A percentile compares a stretch with the other conserved stretches of the same genome.
Evolutionary conservation across 2,888 invertebrate species (phyloP).

Genomic region (Coelopa pilipes): DNA sequence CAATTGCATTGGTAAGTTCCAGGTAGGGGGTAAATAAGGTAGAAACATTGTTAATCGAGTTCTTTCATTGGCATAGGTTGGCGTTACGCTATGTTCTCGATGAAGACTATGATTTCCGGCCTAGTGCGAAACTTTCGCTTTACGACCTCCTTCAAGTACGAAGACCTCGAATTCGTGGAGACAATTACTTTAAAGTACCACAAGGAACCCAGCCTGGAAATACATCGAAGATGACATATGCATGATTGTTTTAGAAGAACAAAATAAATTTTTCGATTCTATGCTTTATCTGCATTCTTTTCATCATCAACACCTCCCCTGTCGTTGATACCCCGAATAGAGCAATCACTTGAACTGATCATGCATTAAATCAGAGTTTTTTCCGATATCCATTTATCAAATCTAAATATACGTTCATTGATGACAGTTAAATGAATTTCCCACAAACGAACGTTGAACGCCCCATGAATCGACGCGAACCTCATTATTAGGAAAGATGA

Average conservation of each 20-base stretch:
- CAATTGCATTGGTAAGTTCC: conserved; percentile 50
- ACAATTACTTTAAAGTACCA: background rate
- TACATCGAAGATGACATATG: background rate
- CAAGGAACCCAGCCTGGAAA: background rate
- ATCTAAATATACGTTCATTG: background rate
- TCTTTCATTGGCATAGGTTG: background rate
- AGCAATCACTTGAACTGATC: background rate
- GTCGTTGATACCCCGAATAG: background rate
- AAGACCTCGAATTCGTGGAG: background rate
- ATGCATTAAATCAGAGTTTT: background rate
- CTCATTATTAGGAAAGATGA: background rate
- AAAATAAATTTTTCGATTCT: too few species aligned
- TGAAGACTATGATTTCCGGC: background rate
- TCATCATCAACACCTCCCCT: too few species aligned
- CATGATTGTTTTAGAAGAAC: too few species aligned
- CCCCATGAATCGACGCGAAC: background rate
- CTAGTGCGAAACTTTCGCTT: conserved; percentile 10
- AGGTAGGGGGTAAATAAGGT: background rate
- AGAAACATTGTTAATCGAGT: too few species aligned
- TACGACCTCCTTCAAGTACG: conserved; percentile 1
- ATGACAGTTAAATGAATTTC: conserved; percentile 3
- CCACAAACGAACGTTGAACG: background rate
- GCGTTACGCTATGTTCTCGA: conserved; percentile 7
- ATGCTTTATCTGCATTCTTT: too few species aligned
- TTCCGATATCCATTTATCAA: background rate